Evolutionary conservation across 2,113 vertebrate species (phyloP).

Genomic region (Calonectris borealis): DNA sequence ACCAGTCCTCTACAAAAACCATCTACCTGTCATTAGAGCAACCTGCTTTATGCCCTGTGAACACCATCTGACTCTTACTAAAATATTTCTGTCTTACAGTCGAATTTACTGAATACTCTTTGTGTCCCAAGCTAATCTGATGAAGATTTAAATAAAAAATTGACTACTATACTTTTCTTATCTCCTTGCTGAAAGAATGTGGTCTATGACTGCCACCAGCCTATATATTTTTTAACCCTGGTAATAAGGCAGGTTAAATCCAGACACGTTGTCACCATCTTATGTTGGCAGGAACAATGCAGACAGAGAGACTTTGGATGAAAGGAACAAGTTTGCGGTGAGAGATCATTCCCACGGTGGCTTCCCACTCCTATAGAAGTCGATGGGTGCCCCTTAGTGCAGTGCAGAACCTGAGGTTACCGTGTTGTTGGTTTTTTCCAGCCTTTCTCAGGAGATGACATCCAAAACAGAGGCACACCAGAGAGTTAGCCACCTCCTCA

Average conservation of each 20-base stretch:
- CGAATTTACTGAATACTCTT: neutral
- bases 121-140: neutral
- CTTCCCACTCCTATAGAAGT: neutral
- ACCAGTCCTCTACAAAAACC: neutral
- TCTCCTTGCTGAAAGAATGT: neutral
- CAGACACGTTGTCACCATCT: neutral
- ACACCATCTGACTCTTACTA: neutral
- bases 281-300: neutral
- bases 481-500: neutral
- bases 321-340: neutral
- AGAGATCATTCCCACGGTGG: neutral
- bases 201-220: neutral
- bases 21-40: neutral
- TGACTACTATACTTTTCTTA: neutral
- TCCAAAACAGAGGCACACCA: neutral
- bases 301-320: neutral
- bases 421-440: accelerated
- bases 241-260: neutral
- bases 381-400: neutral
- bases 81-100: neutral
- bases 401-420: neutral
- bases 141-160: neutral
- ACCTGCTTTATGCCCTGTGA: neutral
- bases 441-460: neutral
- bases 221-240: neutral